Base-by-base conservation (phyloP, 2,797 vertebrate species). In the Danio tinwini region DNA sequence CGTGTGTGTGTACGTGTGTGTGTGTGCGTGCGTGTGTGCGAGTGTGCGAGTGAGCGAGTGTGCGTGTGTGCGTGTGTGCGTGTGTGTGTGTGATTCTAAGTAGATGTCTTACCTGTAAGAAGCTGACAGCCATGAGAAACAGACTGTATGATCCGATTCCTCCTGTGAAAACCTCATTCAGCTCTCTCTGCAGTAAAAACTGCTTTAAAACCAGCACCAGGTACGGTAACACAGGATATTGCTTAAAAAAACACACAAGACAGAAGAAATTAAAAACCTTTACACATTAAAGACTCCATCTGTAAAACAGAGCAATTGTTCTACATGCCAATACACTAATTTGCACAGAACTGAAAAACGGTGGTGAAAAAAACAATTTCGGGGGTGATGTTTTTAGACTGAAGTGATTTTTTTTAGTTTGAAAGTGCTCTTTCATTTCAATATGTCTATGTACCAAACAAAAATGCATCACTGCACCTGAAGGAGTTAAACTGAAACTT, bases 71-170 rank as follows among this genome's bases (percentile, higher is more conserved):
- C n/a, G n/a, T n/a, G n/a, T n/a, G n/a, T n/a, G n/a, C n/a, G 19
- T 29, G 17, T 17, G 17, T 17, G 14, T 29, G 19, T 17, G 14
- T 29, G 19, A 5, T 39, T 29, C 7, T n/a, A 45, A 47, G 4
- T 58, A 6, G 7, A 7, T 9, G 13, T 71, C 91, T 90, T 83
- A 98, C 98, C 96, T 99, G 98, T 86, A 99, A 94, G 85, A 99
- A 99, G 89, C 97, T 99, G 88, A 99, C 98, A 72, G 96, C 97
- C 98, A 99, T 99, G 88, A 99, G 96, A 91, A 99, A 99, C 76
- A 99, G 95, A 91, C 98, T 99, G 70, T 99, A 99, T 86, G 98
- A 99, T 82, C 97, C 97, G 1, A 99, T 99, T 85, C 98, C 98
- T 63, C 98, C 98, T 0, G 97, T 99, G 86, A 99, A 99, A 81